Percentiles rank a stretch among this genome's conserved stretches.
phyloP scores from a whole-genome alignment of 2,888 invertebrate genomes.

The Apamea crenata region DNA sequence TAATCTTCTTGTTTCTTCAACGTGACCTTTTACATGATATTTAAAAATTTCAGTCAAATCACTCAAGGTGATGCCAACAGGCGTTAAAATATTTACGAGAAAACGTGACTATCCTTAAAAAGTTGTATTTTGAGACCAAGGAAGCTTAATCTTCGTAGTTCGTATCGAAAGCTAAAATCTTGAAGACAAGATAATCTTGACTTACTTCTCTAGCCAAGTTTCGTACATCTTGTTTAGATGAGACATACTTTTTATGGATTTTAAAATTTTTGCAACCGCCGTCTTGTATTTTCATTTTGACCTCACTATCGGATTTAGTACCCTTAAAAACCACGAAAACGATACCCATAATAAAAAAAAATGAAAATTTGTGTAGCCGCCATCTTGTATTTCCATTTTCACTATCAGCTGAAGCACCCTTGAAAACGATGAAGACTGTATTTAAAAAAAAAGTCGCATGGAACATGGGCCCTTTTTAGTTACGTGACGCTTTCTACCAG shows the following conservation, averaged over 20 bases:
- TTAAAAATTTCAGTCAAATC: neutral
- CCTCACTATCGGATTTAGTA: too few relatives aligned
- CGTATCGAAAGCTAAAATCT: neutral
- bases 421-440: too few relatives aligned
- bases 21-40: neutral
- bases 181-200: neutral
- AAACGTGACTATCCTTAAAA: conserved; percentile 34
- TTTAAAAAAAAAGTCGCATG: too few relatives aligned
- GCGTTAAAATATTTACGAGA: neutral
- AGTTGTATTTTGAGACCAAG: neutral
- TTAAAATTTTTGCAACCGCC: too few relatives aligned
- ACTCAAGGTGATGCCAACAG: neutral
- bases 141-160: neutral
- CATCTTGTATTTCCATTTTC: too few relatives aligned
- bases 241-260: neutral
- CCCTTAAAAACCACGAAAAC: too few relatives aligned
- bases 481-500: neutral
- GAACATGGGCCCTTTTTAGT: too few relatives aligned
- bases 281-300: too few relatives aligned
- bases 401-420: too few relatives aligned
- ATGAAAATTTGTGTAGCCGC: too few relatives aligned
- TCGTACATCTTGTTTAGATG: neutral
- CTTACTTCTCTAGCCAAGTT: neutral
- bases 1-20: too few relatives aligned
- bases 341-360: too few relatives aligned